Evolutionary conservation across 2,888 invertebrate species (phyloP).

Genomic region (Idaea dimidiata): DNA sequence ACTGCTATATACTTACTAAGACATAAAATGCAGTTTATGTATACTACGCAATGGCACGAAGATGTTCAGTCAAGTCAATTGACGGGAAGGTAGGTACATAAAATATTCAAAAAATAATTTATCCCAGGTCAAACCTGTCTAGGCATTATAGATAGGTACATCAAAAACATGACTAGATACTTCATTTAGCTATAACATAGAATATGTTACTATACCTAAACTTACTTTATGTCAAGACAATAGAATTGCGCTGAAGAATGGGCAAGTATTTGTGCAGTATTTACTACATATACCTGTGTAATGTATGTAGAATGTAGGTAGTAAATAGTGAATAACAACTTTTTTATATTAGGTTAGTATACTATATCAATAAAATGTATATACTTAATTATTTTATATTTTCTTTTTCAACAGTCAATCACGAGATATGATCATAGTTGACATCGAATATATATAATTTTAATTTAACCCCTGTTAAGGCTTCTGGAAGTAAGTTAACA

Average conservation of each 20-base stretch:
- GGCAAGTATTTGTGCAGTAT: background rate
- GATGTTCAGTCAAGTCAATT: slow-evolving; percentile 41
- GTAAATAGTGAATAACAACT: background rate
- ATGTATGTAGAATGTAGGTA: too few relatives aligned
- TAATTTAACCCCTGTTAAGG: too few relatives aligned
- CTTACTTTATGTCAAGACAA: background rate
- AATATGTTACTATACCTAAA: background rate
- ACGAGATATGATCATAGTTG: background rate
- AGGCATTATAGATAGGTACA: background rate
- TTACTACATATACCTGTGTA: background rate
- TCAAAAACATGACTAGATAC: background rate
- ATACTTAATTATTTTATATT: background rate
- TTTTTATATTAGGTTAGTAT: background rate
- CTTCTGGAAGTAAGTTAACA: background rate
- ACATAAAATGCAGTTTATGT: background rate
- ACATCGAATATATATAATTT: background rate
- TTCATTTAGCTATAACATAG: background rate
- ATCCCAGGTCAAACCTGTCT: slow-evolving; percentile 33
- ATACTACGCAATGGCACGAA: slow-evolving; percentile 37
- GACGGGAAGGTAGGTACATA: slow-evolving; percentile 34
- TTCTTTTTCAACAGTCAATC: background rate
- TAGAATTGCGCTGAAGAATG: background rate
- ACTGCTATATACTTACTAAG: background rate
- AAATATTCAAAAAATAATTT: slow-evolving; percentile 48
- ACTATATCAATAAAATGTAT: background rate